A percentile compares a stretch with the other conserved stretches of the same genome.
These are phyloP conservation scores for Parazoanthus swiftii DNA, from an alignment of 92 coral and sea anemone species.

Conservation along the genomic window DNA sequence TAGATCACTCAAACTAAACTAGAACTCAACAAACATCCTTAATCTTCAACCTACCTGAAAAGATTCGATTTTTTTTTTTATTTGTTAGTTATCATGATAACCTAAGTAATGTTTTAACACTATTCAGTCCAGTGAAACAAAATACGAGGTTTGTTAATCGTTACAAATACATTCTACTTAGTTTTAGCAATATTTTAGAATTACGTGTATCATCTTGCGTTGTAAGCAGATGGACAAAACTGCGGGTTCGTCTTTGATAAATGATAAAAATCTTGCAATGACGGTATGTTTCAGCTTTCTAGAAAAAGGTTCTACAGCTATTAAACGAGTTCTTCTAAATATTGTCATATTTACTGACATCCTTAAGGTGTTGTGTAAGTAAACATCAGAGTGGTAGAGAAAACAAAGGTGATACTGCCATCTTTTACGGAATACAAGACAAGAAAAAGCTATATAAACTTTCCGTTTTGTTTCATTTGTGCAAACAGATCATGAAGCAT, in stretches of 20 bases:
- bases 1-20: not conserved
- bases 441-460: not conserved
- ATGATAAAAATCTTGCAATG: too few species aligned
- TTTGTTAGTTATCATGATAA: not conserved
- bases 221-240: not conserved
- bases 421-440: not conserved
- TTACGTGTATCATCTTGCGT: not conserved
- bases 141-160: not conserved
- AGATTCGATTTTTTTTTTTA: too few species aligned
- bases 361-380: not conserved
- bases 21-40: not conserved
- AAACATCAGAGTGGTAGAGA: not conserved
- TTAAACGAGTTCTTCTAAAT: not conserved
- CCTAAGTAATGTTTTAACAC: not conserved
- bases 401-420: not conserved
- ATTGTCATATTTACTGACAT: not conserved
- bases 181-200: not conserved
- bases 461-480: not conserved
- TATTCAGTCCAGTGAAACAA: too few species aligned
- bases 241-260: too few species aligned
- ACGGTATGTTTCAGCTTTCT: not conserved
- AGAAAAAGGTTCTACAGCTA: not conserved
- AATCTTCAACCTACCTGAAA: too few species aligned
- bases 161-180: not conserved
- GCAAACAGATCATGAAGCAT: not conserved